These are phyloP conservation scores for Heliothis virescens DNA, from an alignment of 1,140 invertebrate species.

Conservation along the genomic window DNA sequence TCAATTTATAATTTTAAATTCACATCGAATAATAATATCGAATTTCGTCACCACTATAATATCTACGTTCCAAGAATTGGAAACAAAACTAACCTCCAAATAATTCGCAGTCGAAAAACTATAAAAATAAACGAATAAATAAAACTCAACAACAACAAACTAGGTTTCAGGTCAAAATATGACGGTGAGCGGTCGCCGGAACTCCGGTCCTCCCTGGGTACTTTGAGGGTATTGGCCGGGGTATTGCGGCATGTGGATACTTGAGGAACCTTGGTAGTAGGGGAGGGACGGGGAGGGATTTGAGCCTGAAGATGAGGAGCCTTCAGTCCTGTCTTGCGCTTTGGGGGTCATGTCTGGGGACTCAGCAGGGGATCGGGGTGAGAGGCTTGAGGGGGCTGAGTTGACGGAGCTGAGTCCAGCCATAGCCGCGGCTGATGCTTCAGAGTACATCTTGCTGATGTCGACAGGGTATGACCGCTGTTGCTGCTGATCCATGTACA, in stretches of 20 bases:
- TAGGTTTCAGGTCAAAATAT: conserved; percentile 93
- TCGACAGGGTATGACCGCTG: conserved; percentile 88
- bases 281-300: conserved; percentile 88
- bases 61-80: not conserved
- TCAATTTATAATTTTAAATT: not conserved
- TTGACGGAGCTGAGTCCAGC: conserved; percentile 77
- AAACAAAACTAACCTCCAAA: conserved; percentile 23
- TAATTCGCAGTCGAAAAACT: conserved; percentile 41
- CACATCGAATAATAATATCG: conserved; percentile 4
- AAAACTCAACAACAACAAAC: conserved; percentile 56
- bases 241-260: conserved; percentile 89
- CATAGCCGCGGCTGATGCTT: conserved; percentile 82
- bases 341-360: conserved; percentile 88
- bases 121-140: conserved; percentile 43
- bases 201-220: conserved; percentile 88
- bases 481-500: conserved; percentile 92
- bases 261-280: conserved; percentile 88
- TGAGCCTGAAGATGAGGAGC: conserved; percentile 88
- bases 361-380: conserved; percentile 87
- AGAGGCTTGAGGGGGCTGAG: conserved; percentile 80
- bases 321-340: conserved; percentile 86
- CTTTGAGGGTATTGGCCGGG: conserved; percentile 87
- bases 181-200: conserved; percentile 92
- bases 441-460: conserved; percentile 90
- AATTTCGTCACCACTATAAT: conserved; percentile 22